Base-by-base conservation (phyloP, 2,113 vertebrate genomes). In the Bambusicola thoracicus region DNA sequence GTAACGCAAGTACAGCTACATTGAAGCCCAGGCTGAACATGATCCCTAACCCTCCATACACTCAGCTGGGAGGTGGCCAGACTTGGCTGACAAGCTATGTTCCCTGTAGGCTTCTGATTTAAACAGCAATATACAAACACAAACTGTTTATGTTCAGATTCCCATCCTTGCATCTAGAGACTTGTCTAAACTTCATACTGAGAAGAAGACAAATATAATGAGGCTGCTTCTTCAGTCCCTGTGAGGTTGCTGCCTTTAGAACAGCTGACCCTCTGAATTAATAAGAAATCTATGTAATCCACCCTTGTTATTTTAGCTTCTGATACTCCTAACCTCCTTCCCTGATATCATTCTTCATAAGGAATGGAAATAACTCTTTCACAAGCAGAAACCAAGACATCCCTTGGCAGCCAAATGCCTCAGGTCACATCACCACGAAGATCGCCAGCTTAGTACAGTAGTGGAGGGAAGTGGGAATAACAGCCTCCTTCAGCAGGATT, bases 161-260 rank as follows among this genome's bases (percentile, higher is more conserved):
- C 65, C 84, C 25, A 6, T 51, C 51, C 81, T 85, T 41, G 61
- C 61, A 96, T 67, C 79, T 51, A 30, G 65, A 94, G 89, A 78
- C 66, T 40, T 86, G 87, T 90, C 85, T 83, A 68, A 87, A 74
- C 79, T 83, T 89, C 76, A 91, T 72, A 40, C 18, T 11, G 18
- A 43, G 46, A 93, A n/a, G 90, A 77, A 78, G 88, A 92, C 40
- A 93, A 94, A 74, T 87, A 87, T 5, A 7, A 87, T 73, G 85
- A 78, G 32, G 82, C 61, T 65, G 77, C 32, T 67, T 66, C 61
- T 92, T 62, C 12, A 59, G 85, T 92, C 87, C 89, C 89, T 65
- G 51, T 32, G 92, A 56, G 74, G 74, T 17, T 59, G 75, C 59
- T 73, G 72, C 44, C 89, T 82, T 81, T 38, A 38, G 67, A 92